A percentile compares a stretch with the other conserved stretches of the same genome.
Evolutionary conservation across 2,113 vertebrate genomes (phyloP).

Genomic region (Oxyruncus cristatus): DNA sequence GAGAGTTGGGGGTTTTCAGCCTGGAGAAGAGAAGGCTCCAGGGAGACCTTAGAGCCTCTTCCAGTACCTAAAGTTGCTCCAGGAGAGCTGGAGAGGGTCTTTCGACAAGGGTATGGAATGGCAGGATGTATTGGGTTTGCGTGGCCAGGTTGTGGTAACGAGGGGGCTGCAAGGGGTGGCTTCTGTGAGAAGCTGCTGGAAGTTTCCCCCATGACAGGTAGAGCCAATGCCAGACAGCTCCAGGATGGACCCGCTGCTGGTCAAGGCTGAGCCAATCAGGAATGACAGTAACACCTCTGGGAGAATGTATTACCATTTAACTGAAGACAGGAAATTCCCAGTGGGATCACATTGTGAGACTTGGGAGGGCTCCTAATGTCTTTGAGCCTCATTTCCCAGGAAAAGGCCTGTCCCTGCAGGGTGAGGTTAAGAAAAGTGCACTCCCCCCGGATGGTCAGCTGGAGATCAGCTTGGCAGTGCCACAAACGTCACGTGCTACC

Average conservation of each 20-base stretch:
- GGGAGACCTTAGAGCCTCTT: neutral
- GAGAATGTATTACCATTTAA: neutral
- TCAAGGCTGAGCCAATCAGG: neutral
- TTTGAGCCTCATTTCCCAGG: neutral
- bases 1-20: neutral
- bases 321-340: neutral
- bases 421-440: neutral
- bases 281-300: neutral
- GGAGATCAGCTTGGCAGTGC: neutral
- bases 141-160: neutral
- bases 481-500: accelerated
- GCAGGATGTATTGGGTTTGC: neutral
- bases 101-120: neutral
- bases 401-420: neutral
- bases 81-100: neutral
- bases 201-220: neutral
- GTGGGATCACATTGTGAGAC: neutral
- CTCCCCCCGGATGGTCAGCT: neutral
- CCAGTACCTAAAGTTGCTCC: neutral
- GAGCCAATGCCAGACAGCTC: neutral
- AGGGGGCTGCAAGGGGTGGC: neutral
- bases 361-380: neutral
- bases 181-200: neutral
- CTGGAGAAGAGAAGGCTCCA: neutral
- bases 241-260: neutral